Evolutionary conservation across 2,797 vertebrate species (phyloP).

Genomic region (Tokudaia muenninki): DNA sequence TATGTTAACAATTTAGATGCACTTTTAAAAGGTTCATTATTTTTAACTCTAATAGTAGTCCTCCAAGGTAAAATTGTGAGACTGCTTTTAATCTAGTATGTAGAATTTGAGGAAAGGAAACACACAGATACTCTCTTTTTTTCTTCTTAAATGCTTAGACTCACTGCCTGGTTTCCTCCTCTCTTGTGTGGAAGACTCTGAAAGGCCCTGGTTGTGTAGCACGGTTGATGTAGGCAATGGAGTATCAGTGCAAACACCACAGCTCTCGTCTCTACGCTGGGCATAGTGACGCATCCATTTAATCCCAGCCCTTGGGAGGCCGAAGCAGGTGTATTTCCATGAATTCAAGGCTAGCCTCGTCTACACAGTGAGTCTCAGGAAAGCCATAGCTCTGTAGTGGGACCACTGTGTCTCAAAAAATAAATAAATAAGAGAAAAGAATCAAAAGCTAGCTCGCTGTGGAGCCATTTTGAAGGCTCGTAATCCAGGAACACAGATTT

Average conservation of each 20-base stretch:
- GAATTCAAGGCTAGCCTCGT: not conserved
- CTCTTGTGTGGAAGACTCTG: not conserved
- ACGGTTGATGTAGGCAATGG: not conserved
- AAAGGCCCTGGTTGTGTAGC: not conserved
- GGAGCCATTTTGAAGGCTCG: not conserved
- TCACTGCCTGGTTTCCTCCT: not conserved
- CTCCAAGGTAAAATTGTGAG: not conserved
- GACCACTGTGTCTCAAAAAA: not conserved
- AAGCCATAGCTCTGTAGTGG: not conserved
- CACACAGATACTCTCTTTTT: slow-evolving; percentile 17
- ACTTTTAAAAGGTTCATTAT: not conserved
- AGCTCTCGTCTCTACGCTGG: no score
- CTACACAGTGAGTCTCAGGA: not conserved
- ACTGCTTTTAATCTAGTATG: not conserved
- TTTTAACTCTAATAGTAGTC: not conserved
- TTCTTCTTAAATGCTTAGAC: not conserved
- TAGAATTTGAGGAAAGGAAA: not conserved
- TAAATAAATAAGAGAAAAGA: no score
- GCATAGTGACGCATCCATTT: not conserved
- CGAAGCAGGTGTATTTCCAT: not conserved
- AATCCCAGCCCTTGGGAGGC: not conserved
- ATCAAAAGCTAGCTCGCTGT: not conserved
- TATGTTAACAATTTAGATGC: slow-evolving; percentile 11
- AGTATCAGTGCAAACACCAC: not conserved
- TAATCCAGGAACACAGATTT: not conserved